Conservation (phyloP, 2,888 invertebrate species). For the Cotesia congregata region DNA sequence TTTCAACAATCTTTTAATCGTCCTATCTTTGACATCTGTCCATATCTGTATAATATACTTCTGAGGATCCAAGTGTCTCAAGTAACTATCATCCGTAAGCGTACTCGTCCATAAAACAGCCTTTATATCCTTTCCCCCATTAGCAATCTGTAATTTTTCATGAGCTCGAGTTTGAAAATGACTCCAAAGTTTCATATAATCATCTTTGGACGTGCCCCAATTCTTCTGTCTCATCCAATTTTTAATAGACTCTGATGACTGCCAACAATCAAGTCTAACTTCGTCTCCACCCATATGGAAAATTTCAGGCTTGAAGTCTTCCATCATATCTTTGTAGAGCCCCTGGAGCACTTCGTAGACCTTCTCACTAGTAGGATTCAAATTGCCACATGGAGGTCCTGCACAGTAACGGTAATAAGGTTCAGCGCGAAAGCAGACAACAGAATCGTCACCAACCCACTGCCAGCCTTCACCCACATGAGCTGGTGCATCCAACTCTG, state of each 20-base stretch:
- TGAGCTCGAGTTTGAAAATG: constrained; percentile 79
- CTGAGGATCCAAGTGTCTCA: constrained; percentile 79
- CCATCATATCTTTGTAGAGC: constrained; percentile 83
- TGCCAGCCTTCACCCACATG: constrained; percentile 92
- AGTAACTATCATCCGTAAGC: constrained; percentile 77
- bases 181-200: constrained; percentile 63
- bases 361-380: constrained; percentile 81
- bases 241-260: constrained; percentile 77
- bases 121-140: constrained; percentile 73
- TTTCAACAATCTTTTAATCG: constrained; percentile 77
- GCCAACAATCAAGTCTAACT: constrained; percentile 82
- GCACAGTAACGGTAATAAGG: constrained; percentile 82
- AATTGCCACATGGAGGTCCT: constrained; percentile 88
- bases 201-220: constrained; percentile 74
- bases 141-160: constrained; percentile 73
- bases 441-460: constrained; percentile 65
- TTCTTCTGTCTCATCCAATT: constrained; percentile 78
- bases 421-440: constrained; percentile 73
- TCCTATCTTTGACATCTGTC: constrained; percentile 79
- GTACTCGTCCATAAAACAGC: constrained; percentile 87
- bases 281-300: constrained; percentile 94
- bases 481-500: constrained; percentile 93
- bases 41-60: constrained; percentile 89
- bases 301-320: constrained; percentile 79
- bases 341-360: constrained; percentile 80